These are phyloP conservation scores for Sphenodon punctatus DNA, from an alignment of 2,797 vertebrate genomes.

Conservation along the genomic window DNA sequence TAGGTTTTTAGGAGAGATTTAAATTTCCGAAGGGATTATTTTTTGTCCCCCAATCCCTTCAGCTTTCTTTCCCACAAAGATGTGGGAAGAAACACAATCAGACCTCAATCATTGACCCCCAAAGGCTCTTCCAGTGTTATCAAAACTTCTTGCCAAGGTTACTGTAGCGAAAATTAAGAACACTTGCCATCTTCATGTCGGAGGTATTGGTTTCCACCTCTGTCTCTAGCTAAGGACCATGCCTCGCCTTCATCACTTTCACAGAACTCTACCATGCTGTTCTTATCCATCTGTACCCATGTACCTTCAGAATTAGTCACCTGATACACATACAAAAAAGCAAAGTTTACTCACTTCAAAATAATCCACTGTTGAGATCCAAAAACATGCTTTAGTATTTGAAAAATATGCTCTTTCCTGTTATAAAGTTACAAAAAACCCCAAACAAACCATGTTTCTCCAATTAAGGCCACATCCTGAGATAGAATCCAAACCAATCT, in stretches of 20 bases:
- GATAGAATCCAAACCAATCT: constrained; percentile 57
- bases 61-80: no score
- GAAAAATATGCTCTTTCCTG: constrained; percentile 45
- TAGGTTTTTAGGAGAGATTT: no score
- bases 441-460: constrained; percentile 57
- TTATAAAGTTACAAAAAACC: constrained; percentile 16
- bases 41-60: no score
- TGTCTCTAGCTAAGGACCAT: constrained; percentile 97
- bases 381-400: constrained; percentile 56
- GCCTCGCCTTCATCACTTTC: constrained; percentile 99
- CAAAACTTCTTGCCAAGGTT: constrained; percentile 23
- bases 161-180: constrained; percentile 56
- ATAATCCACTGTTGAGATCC: constrained; percentile 25
- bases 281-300: constrained; percentile 99
- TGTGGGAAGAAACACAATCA: no score
- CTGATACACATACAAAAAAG: constrained; percentile 81
- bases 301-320: constrained; percentile 97
- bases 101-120: no score
- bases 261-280: constrained; percentile 99
- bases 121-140: no score
- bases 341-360: constrained; percentile 67
- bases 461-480: constrained; percentile 77
- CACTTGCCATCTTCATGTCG: constrained; percentile 94
- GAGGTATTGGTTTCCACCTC: constrained; percentile 96
- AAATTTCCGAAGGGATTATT: no score